Conservation (phyloP, 2,797 vertebrate species). For the Sternotherus odoratus region DNA sequence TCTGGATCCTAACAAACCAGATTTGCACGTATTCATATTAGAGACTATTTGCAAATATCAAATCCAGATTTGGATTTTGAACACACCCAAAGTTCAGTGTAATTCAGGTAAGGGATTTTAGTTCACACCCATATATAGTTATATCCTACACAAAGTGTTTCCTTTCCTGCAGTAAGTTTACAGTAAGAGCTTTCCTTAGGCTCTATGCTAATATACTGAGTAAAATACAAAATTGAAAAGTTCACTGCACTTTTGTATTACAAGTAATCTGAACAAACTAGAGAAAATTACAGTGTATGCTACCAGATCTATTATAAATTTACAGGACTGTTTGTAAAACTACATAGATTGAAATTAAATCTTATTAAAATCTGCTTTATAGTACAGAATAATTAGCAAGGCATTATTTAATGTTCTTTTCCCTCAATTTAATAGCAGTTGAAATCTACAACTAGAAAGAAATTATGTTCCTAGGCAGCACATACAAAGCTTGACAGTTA, state of each 20-base stretch:
- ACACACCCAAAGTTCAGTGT: background rate
- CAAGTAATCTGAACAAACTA: background rate
- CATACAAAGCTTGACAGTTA: background rate
- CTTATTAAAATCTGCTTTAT: background rate
- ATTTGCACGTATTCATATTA: background rate
- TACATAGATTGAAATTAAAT: background rate
- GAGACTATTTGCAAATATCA: background rate
- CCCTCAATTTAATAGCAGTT: constrained; percentile 33
- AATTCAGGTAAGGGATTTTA: background rate
- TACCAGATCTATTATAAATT: background rate
- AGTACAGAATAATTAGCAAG: constrained; percentile 29
- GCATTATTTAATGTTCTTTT: background rate
- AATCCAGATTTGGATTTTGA: background rate
- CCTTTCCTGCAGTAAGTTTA: background rate
- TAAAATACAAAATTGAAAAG: background rate
- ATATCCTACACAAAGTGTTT: background rate
- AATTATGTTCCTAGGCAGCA: background rate
- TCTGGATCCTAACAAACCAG: rapidly evolving
- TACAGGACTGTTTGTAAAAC: background rate
- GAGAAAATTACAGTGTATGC: background rate
- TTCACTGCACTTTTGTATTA: background rate
- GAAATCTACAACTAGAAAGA: constrained; percentile 19
- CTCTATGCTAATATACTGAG: background rate
- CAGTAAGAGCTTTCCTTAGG: background rate
- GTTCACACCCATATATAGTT: rapidly evolving